phyloP scores from a whole-genome alignment of 2,113 vertebrate genomes.

The Lepisosteus oculatus region DNA sequence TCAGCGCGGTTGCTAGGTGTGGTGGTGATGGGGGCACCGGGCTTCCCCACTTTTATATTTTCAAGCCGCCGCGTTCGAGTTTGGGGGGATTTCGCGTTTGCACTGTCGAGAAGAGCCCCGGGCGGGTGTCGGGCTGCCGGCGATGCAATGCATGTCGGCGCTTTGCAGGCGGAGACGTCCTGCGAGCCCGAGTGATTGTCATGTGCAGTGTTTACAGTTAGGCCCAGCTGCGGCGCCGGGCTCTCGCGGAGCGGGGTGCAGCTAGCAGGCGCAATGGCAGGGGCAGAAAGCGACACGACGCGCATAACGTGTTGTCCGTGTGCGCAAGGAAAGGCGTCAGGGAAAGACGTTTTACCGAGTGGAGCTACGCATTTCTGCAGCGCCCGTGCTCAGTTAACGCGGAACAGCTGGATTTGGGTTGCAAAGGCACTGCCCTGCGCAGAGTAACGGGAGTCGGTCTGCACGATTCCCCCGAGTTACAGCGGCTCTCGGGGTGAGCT shows the following conservation, averaged over 20 bases:
- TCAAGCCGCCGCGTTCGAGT: neutral
- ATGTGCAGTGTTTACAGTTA: conserved; percentile 14
- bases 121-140: conserved; percentile 14
- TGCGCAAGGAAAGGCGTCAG: too few relatives aligned
- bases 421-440: neutral
- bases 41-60: neutral
- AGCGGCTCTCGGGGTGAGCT: neutral
- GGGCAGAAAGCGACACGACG: neutral
- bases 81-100: neutral
- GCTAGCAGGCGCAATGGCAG: too few relatives aligned
- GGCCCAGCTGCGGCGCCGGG: conserved; percentile 1
- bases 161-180: conserved; percentile 8
- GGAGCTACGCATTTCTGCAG: too few relatives aligned
- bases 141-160: conserved; percentile 9
- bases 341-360: too few relatives aligned
- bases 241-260: neutral
- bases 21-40: conserved; percentile 41
- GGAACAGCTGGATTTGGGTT: neutral
- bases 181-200: conserved; percentile 10
- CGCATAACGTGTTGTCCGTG: neutral
- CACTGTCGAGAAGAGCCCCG: neutral
- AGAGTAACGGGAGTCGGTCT: neutral
- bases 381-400: too few relatives aligned
- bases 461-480: neutral
- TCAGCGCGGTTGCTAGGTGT: conserved; percentile 80